phyloP scores from a whole-genome alignment of 2,888 invertebrate species.

The Plebejus melissa region DNA sequence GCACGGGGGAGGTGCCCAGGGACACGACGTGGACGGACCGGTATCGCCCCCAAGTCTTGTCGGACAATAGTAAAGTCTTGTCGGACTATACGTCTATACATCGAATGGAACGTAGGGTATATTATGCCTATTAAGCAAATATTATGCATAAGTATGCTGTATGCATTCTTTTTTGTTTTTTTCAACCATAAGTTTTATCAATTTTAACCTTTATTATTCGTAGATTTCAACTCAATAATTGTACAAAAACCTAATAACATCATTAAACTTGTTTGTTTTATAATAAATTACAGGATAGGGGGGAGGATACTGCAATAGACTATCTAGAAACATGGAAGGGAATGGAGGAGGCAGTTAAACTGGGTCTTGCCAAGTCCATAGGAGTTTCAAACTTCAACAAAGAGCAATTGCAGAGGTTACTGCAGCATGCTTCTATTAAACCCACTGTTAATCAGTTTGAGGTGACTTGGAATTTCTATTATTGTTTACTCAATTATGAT shows the following conservation, averaged over 20 bases:
- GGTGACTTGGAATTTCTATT: conserved; percentile 38
- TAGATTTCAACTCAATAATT: too few relatives aligned
- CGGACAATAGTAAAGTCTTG: too few relatives aligned
- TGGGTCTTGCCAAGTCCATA: conserved; percentile 83
- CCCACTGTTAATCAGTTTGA: conserved; percentile 81
- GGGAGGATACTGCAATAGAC: conserved; percentile 79
- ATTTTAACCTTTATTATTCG: too few relatives aligned
- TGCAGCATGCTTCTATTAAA: conserved; percentile 76
- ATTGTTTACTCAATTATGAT: neutral
- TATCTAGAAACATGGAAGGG: conserved; percentile 86
- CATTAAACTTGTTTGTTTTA: neutral
- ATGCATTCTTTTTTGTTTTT: too few relatives aligned
- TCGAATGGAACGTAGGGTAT: too few relatives aligned
- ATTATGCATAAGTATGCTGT: too few relatives aligned
- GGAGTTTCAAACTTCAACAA: conserved; percentile 91
- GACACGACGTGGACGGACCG: too few relatives aligned
- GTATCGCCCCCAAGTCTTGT: too few relatives aligned
- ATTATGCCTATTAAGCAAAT: too few relatives aligned
- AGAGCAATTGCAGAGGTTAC: conserved; percentile 82
- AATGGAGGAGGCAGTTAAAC: conserved; percentile 84
- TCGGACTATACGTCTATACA: too few relatives aligned
- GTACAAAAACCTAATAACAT: neutral
- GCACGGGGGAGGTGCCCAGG: too few relatives aligned
- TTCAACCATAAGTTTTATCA: too few relatives aligned
- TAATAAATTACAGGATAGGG: conserved; percentile 46